Evolutionary conservation across 2,797 vertebrate species (phyloP), one percentile per base, ranked within the genome.

Genomic region (Psittacula echo): DNA sequence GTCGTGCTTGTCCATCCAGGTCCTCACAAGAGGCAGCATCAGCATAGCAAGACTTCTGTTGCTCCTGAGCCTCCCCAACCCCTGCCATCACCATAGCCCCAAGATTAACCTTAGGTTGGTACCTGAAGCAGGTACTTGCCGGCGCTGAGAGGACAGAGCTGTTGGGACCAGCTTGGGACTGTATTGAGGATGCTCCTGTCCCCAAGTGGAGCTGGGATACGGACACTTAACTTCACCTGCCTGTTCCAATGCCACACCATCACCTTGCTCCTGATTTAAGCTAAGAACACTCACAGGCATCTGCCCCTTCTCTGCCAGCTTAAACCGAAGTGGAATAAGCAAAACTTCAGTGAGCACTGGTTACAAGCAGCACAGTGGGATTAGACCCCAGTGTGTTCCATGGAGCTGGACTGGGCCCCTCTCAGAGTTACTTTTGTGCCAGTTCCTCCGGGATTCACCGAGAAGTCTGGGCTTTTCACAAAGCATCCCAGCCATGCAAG

Each of bases 401-500:
- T 1, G 13, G 45, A 71, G 48, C 21, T 6, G 54, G 42, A 26
- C 9, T 5, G 11, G 27, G 68, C 64, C 85, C 42, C 72, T 64
- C 7, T 4, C 21, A 13, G 64, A 39, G 50, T 58, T 5, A 42
- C n/a, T 72, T 64, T 30, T 73, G 44, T n/a, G 34, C 81, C 70
- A 66, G 8, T 58, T 78, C 21, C 53, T 50, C 45, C 47, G 37
- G n/a, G 39, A 32, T 58, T 86, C 37, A 73, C 13, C 9, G 62
- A 73, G 70, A 76, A 89, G 60, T 2, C 39, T 12, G 26, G 51
- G 48, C 47, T 88, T 90, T 76, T 29, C 27, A 32, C 73, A 61
- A 88, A 85, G 58, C 58, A 92, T 79, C 65, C 73, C 91, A 91
- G 32, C 61, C 79, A 93, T 6, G 87, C 50, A 27, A 85, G 76